Conservation (phyloP, 2,888 invertebrate genomes). For the Spodoptera picta region DNA sequence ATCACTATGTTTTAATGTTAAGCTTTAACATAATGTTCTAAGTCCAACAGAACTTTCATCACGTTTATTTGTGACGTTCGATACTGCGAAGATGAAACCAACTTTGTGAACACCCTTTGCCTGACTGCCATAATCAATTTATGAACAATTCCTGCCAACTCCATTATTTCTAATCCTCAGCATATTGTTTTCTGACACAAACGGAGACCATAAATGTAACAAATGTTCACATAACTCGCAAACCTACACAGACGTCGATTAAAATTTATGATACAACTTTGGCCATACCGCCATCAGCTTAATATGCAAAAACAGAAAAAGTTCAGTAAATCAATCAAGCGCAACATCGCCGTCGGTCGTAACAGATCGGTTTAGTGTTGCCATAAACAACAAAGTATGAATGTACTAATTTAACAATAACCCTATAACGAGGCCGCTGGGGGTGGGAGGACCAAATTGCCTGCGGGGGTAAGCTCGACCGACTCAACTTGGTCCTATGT, state of each 20-base stretch:
- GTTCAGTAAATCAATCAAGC: constrained; percentile 60
- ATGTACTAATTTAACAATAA: constrained; percentile 74
- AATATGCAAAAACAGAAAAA: constrained; percentile 52
- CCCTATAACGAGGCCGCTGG: constrained; percentile 57
- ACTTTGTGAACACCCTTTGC: too few relatives aligned
- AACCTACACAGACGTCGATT: constrained; percentile 8
- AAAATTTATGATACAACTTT: constrained; percentile 38
- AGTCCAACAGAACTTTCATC: too few relatives aligned
- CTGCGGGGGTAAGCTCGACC: constrained; percentile 39
- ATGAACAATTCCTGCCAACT: not conserved
- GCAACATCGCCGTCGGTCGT: constrained; percentile 59
- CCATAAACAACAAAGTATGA: constrained; percentile 77
- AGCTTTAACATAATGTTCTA: too few relatives aligned
- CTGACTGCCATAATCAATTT: too few relatives aligned
- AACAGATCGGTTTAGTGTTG: constrained; percentile 62
- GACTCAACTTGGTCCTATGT: constrained; percentile 55
- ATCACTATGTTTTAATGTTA: too few relatives aligned
- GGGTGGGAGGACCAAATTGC: constrained; percentile 37
- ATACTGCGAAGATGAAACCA: too few relatives aligned
- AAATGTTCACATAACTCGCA: constrained; percentile 16
- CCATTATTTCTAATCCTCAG: not conserved
- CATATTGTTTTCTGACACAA: not conserved
- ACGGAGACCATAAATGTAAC: constrained; percentile 7
- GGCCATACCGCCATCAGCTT: constrained; percentile 27
- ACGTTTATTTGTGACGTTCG: too few relatives aligned